Evolutionary conservation across 1,140 invertebrate species (phyloP), one percentile per base, ranked within the genome.

Genomic region (Ips nitidus): DNA sequence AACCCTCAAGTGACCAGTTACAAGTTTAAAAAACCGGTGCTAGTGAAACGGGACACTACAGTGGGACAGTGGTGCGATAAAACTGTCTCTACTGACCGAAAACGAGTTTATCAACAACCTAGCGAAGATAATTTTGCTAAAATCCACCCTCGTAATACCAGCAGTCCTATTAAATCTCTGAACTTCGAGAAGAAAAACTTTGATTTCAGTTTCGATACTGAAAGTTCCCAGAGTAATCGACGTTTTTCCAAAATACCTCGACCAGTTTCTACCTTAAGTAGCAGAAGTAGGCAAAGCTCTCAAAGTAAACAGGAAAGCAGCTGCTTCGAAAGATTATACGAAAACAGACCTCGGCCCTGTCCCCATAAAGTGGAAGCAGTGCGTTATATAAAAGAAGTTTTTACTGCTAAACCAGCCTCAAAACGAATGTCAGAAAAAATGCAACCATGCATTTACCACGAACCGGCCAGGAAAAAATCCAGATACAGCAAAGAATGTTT

Each of bases 381-480:
- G 6, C 47, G 52, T 2, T 36, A 52, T 7, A 63, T 52, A 36
- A 45, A n/a, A 40, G 37, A 52, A 36, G 22, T 3, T n/a, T 37
- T 8, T 4, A 38, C 43, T n/a, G 0, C 39, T 22, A 61, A 58
- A 8, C 5, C 1, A 4, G 2, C 3, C 37, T 36, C 42, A 62
- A 22, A 47, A 2, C 45, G 52, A 52, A 45, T 40, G 22, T 50
- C 22, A 6, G 47, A 39, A 8, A 52, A 52, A 63, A 2, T 38
- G 8, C 41, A 3, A 50, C 3, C 39, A 7, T 63, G 61, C 38
- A n/a, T 38, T 2, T 22, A 4, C 52, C 3, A 22, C 7, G 61
- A 63, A 63, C 61, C 61, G 2, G 47, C 61, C 5, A 36, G 2
- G 2, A 63, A 63, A 40, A 63, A 40, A 52, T 6, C 4, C 3